phyloP scores from a whole-genome alignment of 1,140 invertebrate species.

The Paralvinella palmiformis region DNA sequence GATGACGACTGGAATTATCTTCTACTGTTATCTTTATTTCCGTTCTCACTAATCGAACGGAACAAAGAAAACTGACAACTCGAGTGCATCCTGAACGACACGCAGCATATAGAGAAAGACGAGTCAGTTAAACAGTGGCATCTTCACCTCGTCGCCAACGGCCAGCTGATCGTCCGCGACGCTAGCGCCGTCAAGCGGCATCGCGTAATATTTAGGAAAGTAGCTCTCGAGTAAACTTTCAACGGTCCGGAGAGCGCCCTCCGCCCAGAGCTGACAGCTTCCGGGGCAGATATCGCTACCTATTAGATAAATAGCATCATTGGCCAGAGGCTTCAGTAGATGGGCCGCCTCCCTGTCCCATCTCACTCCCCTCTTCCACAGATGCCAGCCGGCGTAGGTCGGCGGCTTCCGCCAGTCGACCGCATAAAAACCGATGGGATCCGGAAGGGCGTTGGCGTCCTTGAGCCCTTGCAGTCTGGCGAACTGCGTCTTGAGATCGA shows the following conservation, averaged over 20 bases:
- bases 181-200: too few species aligned
- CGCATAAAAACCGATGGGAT: neutral
- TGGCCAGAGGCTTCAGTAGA: neutral
- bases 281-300: conserved; percentile 1
- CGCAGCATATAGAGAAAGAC: too few species aligned
- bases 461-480: neutral
- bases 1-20: too few species aligned
- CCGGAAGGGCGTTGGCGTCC: neutral
- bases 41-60: too few species aligned
- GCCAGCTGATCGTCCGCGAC: too few species aligned
- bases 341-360: neutral
- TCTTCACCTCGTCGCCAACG: too few species aligned
- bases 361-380: conserved; percentile 7
- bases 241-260: conserved; percentile 10
- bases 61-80: too few species aligned
- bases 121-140: too few species aligned
- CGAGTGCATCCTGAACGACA: too few species aligned
- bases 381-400: neutral
- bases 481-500: neutral
- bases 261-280: conserved; percentile 6
- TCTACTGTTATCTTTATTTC: too few species aligned
- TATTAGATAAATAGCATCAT: conserved; percentile 1
- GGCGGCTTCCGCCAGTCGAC: neutral
- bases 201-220: too few species aligned
- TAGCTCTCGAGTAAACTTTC: neutral